Base-by-base conservation (phyloP, 2,797 vertebrate genomes). In the Leuciscus waleckii region DNA sequence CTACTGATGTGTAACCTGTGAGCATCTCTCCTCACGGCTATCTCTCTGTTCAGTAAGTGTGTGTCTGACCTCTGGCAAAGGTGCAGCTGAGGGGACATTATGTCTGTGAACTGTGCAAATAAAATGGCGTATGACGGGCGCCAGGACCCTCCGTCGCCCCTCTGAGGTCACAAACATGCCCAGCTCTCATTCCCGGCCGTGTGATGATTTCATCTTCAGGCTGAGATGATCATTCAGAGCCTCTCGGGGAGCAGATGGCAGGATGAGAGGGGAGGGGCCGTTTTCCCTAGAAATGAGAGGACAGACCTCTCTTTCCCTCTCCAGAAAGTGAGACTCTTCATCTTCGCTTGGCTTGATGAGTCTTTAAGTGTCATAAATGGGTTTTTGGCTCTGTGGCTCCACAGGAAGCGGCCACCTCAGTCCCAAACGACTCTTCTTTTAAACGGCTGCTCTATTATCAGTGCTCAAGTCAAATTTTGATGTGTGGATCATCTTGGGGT, bases 241-340 rank as follows among this genome's bases (percentile, higher is more conserved):
- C 75, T 79, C 83, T 79, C 39, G 26, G 79, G 82, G 82, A 89
- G 86, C 88, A 88, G 88, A 89, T 89, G 87, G 88, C 68, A 43
- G 49, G 81, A 81, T 76, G 79, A 87, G 77, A 84, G 26, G 14
- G 61, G 68, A 70, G 61, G 81, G 70, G 79, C 74, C 41, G 65
- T 86, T 86, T 79, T 81, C 85, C 86, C 73, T 21, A 39, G 81
- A 80, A 69, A 83, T 43, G 10, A 81, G 80, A 85, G 80, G 65
- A 83, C 70, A 43, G 37, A 70, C 13, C 41, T 84, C 51, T 84
- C 65, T 35, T 67, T 79, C 43, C 41, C 58, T 67, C 73, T 83
- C 61, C 73, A 77, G 43, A 75, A 76, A 76, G 58, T 67, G 58
- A 73, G 61, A 71, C 54, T 68, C 65, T 61, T 84, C 83, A 79